Base-by-base conservation (phyloP, 1,140 invertebrate species). In the Mycetomoellerius zeteki region DNA sequence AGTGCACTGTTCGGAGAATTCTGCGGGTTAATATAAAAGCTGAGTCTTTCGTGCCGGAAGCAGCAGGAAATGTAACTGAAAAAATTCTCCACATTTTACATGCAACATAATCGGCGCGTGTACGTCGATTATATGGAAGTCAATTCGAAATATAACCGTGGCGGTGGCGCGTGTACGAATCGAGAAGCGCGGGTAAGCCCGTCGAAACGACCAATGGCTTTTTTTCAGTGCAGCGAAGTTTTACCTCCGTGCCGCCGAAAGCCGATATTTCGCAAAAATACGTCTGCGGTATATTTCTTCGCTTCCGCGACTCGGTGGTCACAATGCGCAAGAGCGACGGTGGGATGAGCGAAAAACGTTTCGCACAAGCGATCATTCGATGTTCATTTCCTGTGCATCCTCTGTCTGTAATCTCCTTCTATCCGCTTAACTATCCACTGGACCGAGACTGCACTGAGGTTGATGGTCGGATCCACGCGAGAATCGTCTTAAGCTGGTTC, bases 261-360 rank as follows among this genome's bases (percentile, higher is more conserved):
- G 89, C 89, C 92, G 92, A 93, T 92, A 92, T 72, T 84, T 81
- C 67, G 64, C 81, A 91, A 88, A 91, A 91, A 92, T 58, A 90
- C 88, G 89, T 92, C 89, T 86, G 81, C 71, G 54, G 73, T 73
- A 72, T 73, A 64, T 88, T 90, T 90, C 89, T 88, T 90, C 85
- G 43, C 43, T 62, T 24, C 10, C 75, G 37, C 72, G n/a, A n/a
- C n/a, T 37, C 86, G 56, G 19, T 21, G 14, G 5, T 37, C 16
- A 77, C 85, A 69, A 87, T 85, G 16, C 85, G 72, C 76, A 67
- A 72, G 72, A 87, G 67, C 72, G 75, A 81, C 69, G 75, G 37
- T 64, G 43, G 47, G 72, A 65, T 60, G 58, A 54, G 47, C n/a
- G 81, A 88, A 76, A 88, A 90, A 33, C 52, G 14, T 90, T 90